A percentile compares a stretch with the other conserved stretches of the same genome.
Evolutionary conservation across 2,797 vertebrate species (phyloP).

Genomic region (Molossus molossus): DNA sequence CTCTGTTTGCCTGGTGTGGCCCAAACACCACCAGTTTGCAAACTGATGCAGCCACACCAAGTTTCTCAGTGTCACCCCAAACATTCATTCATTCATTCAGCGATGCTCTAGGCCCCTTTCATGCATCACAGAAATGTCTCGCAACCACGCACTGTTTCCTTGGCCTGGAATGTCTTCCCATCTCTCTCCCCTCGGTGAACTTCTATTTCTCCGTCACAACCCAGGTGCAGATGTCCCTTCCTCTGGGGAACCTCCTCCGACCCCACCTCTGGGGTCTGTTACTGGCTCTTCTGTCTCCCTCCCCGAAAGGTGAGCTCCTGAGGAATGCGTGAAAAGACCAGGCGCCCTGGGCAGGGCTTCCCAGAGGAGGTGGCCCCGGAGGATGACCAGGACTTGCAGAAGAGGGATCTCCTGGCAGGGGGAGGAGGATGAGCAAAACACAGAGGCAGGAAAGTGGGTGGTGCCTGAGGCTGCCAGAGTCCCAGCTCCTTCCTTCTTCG

Average conservation of each 20-base stretch:
- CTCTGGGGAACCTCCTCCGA: neutral
- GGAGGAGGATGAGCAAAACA: constrained; percentile 9
- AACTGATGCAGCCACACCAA: neutral
- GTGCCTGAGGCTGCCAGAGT: neutral
- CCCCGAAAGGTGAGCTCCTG: neutral
- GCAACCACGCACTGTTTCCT: neutral
- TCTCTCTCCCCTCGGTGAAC: neutral
- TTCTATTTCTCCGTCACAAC: constrained; percentile 36
- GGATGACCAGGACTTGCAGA: neutral
- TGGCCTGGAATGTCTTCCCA: neutral
- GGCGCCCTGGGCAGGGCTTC: neutral
- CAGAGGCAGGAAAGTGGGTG: neutral
- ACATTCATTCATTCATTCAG: neutral
- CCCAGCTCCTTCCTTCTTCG: neutral
- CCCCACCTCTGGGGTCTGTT: neutral
- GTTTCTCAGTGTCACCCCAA: neutral
- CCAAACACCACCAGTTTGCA: neutral
- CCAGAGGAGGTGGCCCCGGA: neutral
- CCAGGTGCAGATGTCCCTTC: neutral
- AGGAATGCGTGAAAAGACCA: neutral
- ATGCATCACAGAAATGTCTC: neutral
- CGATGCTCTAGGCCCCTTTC: neutral
- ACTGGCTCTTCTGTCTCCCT: neutral
- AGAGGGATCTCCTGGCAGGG: neutral
- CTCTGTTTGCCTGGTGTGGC: neutral